A percentile compares a stretch with the other conserved stretches of the same genome.
Evolutionary conservation across 1,140 invertebrate species (phyloP).

Genomic region (Agrypnia vestita): DNA sequence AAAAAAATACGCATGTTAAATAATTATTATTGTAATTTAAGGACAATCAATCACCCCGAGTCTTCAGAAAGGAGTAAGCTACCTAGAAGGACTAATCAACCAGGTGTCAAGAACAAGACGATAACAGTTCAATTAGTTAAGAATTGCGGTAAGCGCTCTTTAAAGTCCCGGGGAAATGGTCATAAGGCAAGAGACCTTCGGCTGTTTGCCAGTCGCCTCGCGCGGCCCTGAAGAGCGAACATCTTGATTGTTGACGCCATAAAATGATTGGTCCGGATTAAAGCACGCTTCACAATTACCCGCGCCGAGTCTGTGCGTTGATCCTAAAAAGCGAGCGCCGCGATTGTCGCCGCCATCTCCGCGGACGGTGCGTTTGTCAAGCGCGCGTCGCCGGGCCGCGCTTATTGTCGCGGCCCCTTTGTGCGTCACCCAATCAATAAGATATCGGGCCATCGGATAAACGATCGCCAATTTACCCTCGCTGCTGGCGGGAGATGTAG

Average conservation of each 20-base stretch:
- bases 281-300: slow-evolving; percentile 39
- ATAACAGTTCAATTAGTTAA: too few relatives aligned
- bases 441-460: slow-evolving; percentile 56
- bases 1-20: too few relatives aligned
- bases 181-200: too few relatives aligned
- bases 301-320: slow-evolving; percentile 12
- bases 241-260: slow-evolving; percentile 4
- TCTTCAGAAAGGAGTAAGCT: too few relatives aligned
- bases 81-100: too few relatives aligned
- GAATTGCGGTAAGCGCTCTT: too few relatives aligned
- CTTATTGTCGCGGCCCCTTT: slow-evolving; percentile 56
- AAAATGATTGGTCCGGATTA: slow-evolving; percentile 6
- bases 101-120: too few relatives aligned
- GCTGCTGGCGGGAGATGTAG: slow-evolving; percentile 47
- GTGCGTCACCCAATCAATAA: slow-evolving; percentile 60
- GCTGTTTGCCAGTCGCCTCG: too few relatives aligned
- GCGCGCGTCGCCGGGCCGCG: slow-evolving; percentile 46
- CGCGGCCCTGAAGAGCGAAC: neutral
- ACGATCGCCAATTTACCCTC: slow-evolving; percentile 58
- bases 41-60: too few relatives aligned
- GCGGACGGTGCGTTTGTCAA: slow-evolving; percentile 51
- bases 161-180: too few relatives aligned
- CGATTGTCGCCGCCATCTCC: slow-evolving; percentile 43
- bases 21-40: too few relatives aligned
- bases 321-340: slow-evolving; percentile 5